Conservation (phyloP, 2,113 vertebrate genomes). For the Columbina picui region DNA sequence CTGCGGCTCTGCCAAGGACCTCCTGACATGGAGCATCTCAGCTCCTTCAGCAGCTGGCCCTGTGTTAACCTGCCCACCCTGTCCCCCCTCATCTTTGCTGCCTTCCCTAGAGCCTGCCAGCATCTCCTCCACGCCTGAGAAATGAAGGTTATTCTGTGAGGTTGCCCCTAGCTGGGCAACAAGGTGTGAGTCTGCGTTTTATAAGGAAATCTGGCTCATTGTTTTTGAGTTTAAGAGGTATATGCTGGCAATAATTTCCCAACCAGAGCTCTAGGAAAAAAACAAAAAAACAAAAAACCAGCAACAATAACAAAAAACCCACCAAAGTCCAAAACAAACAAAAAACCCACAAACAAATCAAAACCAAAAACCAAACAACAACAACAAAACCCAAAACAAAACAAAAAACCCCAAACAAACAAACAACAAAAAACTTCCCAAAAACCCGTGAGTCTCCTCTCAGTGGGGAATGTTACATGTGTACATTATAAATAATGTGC, state of each 20-base stretch:
- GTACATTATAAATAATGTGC: not conserved
- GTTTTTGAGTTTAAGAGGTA: not conserved
- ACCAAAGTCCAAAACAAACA: too few species aligned
- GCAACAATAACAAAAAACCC: too few species aligned
- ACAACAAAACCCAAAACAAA: too few species aligned
- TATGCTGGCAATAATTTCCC: not conserved
- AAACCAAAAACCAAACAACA: too few species aligned
- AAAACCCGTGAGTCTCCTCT: not conserved
- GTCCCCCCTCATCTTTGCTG: not conserved
- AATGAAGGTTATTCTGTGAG: not conserved
- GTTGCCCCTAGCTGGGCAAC: not conserved
- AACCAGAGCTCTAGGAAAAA: not conserved
- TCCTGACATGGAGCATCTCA: accelerated
- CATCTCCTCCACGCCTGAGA: not conserved
- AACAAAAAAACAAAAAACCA: not conserved
- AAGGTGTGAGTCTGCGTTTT: not conserved
- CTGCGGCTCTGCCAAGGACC: accelerated
- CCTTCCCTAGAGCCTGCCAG: not conserved
- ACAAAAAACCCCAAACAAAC: too few species aligned
- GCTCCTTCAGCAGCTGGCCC: accelerated
- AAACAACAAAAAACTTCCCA: not conserved
- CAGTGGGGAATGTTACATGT: not conserved
- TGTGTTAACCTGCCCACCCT: accelerated
- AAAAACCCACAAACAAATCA: too few species aligned
- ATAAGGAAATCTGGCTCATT: not conserved